Evolutionary conservation across 1,140 invertebrate species (phyloP), one percentile per base, ranked within the genome.

Genomic region (Heterodera carotae): DNA sequence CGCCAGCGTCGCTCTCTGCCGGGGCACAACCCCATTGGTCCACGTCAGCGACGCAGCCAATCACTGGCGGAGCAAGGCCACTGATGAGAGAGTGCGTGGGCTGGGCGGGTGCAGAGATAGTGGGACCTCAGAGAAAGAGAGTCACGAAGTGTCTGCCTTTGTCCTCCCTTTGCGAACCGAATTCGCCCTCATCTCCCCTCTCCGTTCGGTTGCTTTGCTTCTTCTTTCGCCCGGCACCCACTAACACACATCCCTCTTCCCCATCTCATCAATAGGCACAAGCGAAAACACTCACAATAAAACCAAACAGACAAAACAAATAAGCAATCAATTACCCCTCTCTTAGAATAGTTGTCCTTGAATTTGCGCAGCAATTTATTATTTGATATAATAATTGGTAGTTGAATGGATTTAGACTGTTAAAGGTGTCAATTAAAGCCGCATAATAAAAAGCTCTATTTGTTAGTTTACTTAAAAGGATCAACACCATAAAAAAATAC

Each of bases 21-120:
- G 18, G 48, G 48, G 48, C 48, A 56, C 48, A 56, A 56, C 5
- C 18, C 48, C 48, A 56, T 56, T 56, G 48, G 48, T 56, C 48
- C 48, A 56, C 48, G 48, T 56, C 48, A 56, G 48, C 48, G 48
- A 56, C 48, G 22, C 48, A 56, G 48, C 48, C 48, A 56, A 56
- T 56, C 48, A 22, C 48, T 22, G 48, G 48, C 15, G 48, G 48
- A 1, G 39, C 7, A 43, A 7, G 48, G 48, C 48, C 15, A 12
- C 39, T 0, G 39, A 6, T 6, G 48, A 56, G 48, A 15, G 48
- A 53, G 48, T 15, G 48, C 18, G 36, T 4, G 36, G 48, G 48
- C n/a, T n/a, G n/a, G n/a, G n/a, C n/a, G n/a, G n/a, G n/a, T n/a
- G n/a, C n/a, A 22, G 48, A 56, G 48, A 22, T 5, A n/a, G 5